These are phyloP conservation scores for Parazoanthus swiftii DNA, from an alignment of 92 coral and sea anemone species.

Conservation along the genomic window DNA sequence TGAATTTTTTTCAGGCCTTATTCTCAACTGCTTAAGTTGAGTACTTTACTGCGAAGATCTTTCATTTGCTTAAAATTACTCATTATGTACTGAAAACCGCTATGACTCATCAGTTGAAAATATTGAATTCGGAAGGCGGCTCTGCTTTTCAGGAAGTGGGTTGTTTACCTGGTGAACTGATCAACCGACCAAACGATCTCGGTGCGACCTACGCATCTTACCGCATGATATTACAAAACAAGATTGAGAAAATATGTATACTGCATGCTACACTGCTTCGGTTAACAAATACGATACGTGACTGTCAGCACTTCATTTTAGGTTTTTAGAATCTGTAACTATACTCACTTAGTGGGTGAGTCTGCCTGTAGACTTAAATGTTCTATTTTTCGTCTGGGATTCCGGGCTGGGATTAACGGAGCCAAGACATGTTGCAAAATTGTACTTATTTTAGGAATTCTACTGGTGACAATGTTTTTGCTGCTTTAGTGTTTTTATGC, in stretches of 20 bases:
- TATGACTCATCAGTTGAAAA: too few species aligned
- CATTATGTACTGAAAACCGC: background rate
- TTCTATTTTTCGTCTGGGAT: background rate
- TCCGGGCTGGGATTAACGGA: background rate
- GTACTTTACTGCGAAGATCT: too few species aligned
- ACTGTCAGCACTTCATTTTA: background rate
- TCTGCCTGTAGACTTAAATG: background rate
- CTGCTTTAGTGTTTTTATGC: background rate
- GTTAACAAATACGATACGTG: background rate
- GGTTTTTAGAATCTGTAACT: too few species aligned
- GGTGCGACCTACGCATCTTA: background rate
- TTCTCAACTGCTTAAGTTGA: too few species aligned
- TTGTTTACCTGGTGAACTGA: too few species aligned
- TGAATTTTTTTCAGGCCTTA: too few species aligned
- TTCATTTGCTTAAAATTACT: too few species aligned
- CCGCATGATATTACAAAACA: too few species aligned
- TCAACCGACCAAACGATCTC: background rate
- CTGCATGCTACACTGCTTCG: too few species aligned
- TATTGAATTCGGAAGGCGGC: background rate
- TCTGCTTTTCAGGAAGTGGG: too few species aligned
- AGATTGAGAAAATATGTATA: too few species aligned
- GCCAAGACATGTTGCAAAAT: background rate
- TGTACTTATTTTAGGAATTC: background rate
- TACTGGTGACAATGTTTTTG: background rate
- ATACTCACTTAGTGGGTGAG: too few species aligned